These are phyloP conservation scores for Hypolimnas misippus DNA, from an alignment of 2,888 invertebrate genomes.

Conservation along the genomic window DNA sequence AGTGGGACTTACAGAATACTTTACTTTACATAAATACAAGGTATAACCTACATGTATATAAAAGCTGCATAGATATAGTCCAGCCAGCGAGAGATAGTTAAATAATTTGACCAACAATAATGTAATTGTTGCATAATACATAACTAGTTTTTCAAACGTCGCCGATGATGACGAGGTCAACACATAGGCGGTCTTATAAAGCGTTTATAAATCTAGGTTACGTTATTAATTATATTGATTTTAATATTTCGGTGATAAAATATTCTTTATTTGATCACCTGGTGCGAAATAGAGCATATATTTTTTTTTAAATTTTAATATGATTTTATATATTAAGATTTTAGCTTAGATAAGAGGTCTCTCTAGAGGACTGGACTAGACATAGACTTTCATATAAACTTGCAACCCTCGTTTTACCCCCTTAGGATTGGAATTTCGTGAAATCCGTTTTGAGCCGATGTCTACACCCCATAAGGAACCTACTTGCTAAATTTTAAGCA, in stretches of 20 bases:
- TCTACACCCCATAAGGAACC: no score
- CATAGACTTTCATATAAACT: neutral
- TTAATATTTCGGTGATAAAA: no score
- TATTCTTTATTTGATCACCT: no score
- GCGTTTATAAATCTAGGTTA: slow-evolving; percentile 9
- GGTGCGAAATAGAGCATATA: no score
- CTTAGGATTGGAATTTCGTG: no score
- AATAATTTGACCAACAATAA: neutral
- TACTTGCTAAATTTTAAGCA: no score
- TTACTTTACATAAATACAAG: neutral
- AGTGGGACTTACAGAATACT: no score
- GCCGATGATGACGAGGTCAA: slow-evolving; percentile 8
- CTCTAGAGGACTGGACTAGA: neutral
- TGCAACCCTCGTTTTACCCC: no score
- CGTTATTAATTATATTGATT: neutral
- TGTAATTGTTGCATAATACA: neutral
- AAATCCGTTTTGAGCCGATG: no score
- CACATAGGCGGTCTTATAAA: neutral
- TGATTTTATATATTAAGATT: no score
- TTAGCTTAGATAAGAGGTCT: no score
- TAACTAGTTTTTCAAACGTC: neutral
- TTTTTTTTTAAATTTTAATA: no score
- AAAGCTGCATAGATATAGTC: neutral
- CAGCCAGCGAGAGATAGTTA: neutral
- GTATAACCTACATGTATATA: neutral